These are phyloP conservation scores for Pocota personata DNA, from an alignment of 2,888 invertebrate genomes.

Conservation along the genomic window DNA sequence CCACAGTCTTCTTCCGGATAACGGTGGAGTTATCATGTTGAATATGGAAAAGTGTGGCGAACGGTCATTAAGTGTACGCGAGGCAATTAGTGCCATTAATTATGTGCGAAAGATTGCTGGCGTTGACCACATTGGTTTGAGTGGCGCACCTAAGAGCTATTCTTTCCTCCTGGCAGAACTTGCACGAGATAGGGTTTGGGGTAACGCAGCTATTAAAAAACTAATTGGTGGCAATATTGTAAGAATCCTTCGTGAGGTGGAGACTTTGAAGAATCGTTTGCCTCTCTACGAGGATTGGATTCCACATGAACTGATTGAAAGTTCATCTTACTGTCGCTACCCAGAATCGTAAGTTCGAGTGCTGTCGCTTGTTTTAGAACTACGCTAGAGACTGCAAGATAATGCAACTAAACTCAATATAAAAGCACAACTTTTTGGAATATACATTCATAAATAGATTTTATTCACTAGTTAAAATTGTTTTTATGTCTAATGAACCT, in stretches of 20 bases:
- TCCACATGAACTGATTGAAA: constrained; percentile 84
- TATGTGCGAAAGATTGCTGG: constrained; percentile 87
- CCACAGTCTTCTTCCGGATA: constrained; percentile 81
- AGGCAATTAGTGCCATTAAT: constrained; percentile 85
- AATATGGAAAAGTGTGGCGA: constrained; percentile 84
- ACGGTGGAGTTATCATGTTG: constrained; percentile 86
- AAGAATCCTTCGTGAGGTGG: constrained; percentile 84
- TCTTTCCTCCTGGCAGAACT: constrained; percentile 86
- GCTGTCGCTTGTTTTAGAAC: neutral
- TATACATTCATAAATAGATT: too few species aligned
- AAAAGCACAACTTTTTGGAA: constrained; percentile 14
- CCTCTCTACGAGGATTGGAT: constrained; percentile 85
- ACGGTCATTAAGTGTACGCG: constrained; percentile 80
- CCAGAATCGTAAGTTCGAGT: constrained; percentile 80
- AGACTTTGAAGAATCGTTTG: constrained; percentile 82
- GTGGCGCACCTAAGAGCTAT: constrained; percentile 84
- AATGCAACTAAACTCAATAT: constrained; percentile 8
- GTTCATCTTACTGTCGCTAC: constrained; percentile 84
- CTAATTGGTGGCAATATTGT: constrained; percentile 85
- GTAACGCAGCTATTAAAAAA: constrained; percentile 85
- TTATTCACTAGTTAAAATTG: neutral
- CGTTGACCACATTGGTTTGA: constrained; percentile 87
- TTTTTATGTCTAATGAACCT: neutral
- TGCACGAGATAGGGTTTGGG: constrained; percentile 85
- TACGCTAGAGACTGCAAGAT: neutral